Evolutionary conservation across 2,113 vertebrate genomes (phyloP).

Genomic region (Shinisaurus crocodilurus): DNA sequence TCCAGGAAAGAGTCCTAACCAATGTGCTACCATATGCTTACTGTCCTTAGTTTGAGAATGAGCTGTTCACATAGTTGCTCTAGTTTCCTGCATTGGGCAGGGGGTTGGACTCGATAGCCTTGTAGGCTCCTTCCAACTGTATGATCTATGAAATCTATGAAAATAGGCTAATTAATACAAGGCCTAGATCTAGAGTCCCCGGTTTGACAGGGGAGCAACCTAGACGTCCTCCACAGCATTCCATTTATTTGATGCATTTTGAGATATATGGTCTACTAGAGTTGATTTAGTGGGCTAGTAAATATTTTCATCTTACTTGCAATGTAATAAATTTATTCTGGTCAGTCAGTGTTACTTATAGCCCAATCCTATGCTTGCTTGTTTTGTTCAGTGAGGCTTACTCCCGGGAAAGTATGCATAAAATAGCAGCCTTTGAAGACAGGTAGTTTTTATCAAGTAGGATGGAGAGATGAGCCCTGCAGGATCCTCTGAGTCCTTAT

Average conservation of each 20-base stretch:
- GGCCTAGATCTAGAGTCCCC: not conserved
- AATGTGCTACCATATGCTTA: not conserved
- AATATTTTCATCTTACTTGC: not conserved
- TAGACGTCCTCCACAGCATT: not conserved
- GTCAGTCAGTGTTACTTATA: not conserved
- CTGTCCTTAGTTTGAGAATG: not conserved
- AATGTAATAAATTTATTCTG: not conserved
- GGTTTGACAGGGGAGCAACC: not conserved
- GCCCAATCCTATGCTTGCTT: not conserved
- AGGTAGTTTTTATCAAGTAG: not conserved
- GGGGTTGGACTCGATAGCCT: no score
- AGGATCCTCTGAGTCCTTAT: not conserved
- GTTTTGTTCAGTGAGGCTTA: not conserved
- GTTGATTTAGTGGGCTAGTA: not conserved
- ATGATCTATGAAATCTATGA: no score
- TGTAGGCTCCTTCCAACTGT: no score
- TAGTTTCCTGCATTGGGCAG: no score
- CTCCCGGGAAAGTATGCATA: not conserved
- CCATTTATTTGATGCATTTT: not conserved
- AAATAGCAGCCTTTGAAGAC: not conserved
- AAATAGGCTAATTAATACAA: not conserved
- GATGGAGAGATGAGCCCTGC: not conserved
- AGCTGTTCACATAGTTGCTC: not conserved
- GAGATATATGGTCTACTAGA: not conserved
- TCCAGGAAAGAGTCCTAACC: not conserved